Conservation (phyloP, 1,140 invertebrate genomes). For the Ganaspis sp. region DNA sequence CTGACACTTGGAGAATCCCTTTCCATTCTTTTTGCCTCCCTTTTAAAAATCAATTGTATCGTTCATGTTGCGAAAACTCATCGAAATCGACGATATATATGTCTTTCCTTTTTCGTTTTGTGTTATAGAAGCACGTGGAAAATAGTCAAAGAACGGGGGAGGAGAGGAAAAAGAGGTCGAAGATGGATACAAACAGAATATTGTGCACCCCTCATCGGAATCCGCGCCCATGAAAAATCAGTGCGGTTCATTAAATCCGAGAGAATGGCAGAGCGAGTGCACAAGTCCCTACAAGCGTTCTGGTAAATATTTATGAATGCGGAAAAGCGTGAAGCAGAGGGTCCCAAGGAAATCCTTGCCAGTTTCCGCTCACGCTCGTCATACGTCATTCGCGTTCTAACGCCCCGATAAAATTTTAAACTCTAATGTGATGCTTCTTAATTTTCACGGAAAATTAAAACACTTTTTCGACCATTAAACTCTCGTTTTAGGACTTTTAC, state of each 20-base stretch:
- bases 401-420: background rate
- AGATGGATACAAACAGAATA: conserved; percentile 61
- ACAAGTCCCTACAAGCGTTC: conserved; percentile 42
- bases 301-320: conserved; percentile 69
- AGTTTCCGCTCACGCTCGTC: conserved; percentile 41
- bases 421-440: background rate
- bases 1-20: conserved; percentile 49
- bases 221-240: conserved; percentile 69
- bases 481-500: too few relatives aligned
- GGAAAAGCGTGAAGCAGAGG: conserved; percentile 58
- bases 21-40: conserved; percentile 12
- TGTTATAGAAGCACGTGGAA: background rate
- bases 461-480: too few relatives aligned
- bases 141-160: background rate
- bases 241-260: conserved; percentile 72
- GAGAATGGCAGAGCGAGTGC: conserved; percentile 56
- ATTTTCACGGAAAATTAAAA: background rate
- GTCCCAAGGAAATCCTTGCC: conserved; percentile 32
- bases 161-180: conserved; percentile 35
- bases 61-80: conserved; percentile 35
- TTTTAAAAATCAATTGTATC: conserved; percentile 55
- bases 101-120: too few relatives aligned
- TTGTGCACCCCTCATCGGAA: conserved; percentile 45
- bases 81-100: conserved; percentile 30
- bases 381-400: conserved; percentile 38